Base-by-base conservation (phyloP, 2,888 invertebrate species). In the Athrips mouffetella region DNA sequence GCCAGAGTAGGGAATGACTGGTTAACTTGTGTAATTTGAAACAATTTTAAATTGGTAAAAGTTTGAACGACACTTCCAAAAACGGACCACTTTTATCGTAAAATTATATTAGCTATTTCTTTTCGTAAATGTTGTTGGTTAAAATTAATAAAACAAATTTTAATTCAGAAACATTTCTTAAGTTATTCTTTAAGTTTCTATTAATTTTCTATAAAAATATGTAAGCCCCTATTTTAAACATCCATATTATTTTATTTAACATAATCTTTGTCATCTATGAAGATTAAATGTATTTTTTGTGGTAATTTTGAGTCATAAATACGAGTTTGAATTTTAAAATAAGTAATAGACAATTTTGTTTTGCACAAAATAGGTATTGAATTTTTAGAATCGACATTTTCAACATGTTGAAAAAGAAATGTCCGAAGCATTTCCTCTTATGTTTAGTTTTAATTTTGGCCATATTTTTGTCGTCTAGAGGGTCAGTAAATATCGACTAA, bases 31-130 rank as follows among this genome's bases (percentile, higher is more conserved):
- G 15, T 39, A 49, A 49, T 45, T 48, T 44, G 27, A 48, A 37
- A 40, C 39, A 47, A 48, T 48, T 48, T 44, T 35, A 44, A 44
- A 48, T 48, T 48, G 25, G 48, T 27, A 18, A 33, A 48, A 48
- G 48, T 42, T 44, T 16, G 29, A 25, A 48, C 15, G 41, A 31
- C 31, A 25, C 3, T 39, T 37, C 20, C 20, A 31, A 25, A 23
- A 15, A 42, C 29, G n/a, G 20, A 21, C 13, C 16, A 35, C 45
- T 23, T 45, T 35, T 35, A 33, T 35, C 35, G 33, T 45, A 23
- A 45, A 33, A 35, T 45, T 45, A 35, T 35, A 35, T 25, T 35
- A 21, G 7, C n/a, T n/a, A 7, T 21, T 20, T 31, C n/a, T 44
- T 31, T 11, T 30, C 44, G 25, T 18, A 13, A 6, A 25, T 4